A percentile compares a stretch with the other conserved stretches of the same genome.
phyloP scores from a whole-genome alignment of 2,888 invertebrate species.

The Chymomyza amoena region DNA sequence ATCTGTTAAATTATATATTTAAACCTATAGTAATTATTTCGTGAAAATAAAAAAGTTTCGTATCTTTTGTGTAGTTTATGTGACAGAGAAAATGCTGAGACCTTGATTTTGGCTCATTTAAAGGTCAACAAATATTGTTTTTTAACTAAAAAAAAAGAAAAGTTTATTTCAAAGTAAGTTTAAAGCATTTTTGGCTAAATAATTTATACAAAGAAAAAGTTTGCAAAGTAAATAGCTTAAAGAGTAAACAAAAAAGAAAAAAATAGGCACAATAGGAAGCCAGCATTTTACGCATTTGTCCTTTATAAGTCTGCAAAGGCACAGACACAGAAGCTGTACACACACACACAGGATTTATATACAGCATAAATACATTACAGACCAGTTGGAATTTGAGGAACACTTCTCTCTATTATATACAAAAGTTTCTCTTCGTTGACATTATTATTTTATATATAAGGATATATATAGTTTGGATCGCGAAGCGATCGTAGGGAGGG shows the following conservation, averaged over 20 bases:
- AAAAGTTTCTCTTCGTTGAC: no score
- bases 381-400: conserved; percentile 8
- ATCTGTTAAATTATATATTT: conserved; percentile 16
- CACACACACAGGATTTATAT: neutral
- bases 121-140: conserved; percentile 5
- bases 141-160: neutral
- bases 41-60: neutral
- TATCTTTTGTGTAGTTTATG: neutral
- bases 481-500: no score
- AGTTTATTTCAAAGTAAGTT: neutral
- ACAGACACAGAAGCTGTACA: conserved; percentile 9
- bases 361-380: neutral
- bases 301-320: conserved; percentile 30
- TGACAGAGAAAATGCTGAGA: conserved; percentile 22
- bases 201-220: neutral
- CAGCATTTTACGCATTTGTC: conserved; percentile 44
- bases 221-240: neutral
- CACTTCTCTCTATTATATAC: no score
- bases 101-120: conserved; percentile 25
- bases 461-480: no score
- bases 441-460: no score
- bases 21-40: conserved; percentile 5
- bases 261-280: neutral
- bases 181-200: conserved; percentile 37
- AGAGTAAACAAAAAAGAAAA: neutral